Evolutionary conservation across 2,888 invertebrate species (phyloP).

Genomic region (Cryptocephalus moraei): DNA sequence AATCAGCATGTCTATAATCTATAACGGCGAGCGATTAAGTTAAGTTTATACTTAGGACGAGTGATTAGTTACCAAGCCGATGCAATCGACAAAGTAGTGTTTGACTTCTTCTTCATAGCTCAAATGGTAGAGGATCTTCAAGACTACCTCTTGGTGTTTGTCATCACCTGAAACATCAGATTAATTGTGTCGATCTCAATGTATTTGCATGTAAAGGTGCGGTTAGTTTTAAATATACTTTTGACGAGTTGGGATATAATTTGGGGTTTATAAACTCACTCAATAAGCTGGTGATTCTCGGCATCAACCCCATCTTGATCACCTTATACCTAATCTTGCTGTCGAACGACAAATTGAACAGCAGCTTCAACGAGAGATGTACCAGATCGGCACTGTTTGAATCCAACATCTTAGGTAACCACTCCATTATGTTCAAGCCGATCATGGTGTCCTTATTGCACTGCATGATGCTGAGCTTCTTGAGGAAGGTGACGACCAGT

Average conservation of each 20-base stretch:
- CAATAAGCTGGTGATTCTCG: slow-evolving; percentile 80
- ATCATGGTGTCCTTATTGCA: slow-evolving; percentile 93
- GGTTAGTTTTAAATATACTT: no score
- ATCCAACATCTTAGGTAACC: slow-evolving; percentile 69
- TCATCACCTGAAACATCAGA: slow-evolving; percentile 54
- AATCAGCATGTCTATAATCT: slow-evolving; percentile 70
- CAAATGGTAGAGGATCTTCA: slow-evolving; percentile 82
- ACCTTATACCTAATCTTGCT: slow-evolving; percentile 76
- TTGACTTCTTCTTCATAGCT: slow-evolving; percentile 93
- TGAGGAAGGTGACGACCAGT: slow-evolving; percentile 85
- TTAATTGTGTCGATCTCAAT: no score
- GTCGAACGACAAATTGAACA: slow-evolving; percentile 96
- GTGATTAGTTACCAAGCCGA: slow-evolving; percentile 56
- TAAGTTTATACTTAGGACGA: neutral
- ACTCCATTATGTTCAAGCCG: slow-evolving; percentile 69
- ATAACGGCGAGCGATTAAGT: slow-evolving; percentile 12
- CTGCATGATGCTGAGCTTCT: slow-evolving; percentile 87
- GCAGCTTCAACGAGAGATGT: slow-evolving; percentile 74
- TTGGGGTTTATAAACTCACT: slow-evolving; percentile 49
- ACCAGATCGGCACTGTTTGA: slow-evolving; percentile 53
- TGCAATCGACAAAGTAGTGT: slow-evolving; percentile 87
- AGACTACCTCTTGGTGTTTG: slow-evolving; percentile 65
- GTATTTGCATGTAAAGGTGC: no score
- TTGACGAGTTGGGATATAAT: no score
- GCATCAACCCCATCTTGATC: slow-evolving; percentile 79